Evolutionary conservation across 2,113 vertebrate genomes (phyloP).

Genomic region (Tamias sibiricus): DNA sequence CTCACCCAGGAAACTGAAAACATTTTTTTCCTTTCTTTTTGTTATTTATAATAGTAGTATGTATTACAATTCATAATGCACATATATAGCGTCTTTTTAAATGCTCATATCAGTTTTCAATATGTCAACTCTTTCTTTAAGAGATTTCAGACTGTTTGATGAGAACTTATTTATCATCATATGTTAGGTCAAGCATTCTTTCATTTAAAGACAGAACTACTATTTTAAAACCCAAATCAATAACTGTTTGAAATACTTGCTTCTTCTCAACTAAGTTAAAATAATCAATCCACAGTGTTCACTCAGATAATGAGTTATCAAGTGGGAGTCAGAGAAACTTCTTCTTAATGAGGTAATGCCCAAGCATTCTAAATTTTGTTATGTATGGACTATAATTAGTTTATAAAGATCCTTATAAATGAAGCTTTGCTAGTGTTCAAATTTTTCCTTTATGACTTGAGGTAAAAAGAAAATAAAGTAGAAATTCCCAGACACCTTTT

Average conservation of each 20-base stretch:
- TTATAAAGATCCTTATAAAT: conserved; percentile 14
- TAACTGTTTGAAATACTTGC: conserved; percentile 3
- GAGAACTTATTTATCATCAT: conserved; percentile 11
- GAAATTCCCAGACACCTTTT: neutral
- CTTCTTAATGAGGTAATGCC: neutral
- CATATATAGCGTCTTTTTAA: no score
- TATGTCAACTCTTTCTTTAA: conserved; percentile 10
- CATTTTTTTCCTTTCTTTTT: no score
- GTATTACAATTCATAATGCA: no score
- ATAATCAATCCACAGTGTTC: conserved; percentile 3
- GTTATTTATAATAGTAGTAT: no score
- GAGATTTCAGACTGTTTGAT: neutral
- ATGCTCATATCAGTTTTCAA: neutral
- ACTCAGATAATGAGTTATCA: conserved; percentile 39
- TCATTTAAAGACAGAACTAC: conserved; percentile 7
- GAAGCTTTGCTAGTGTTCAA: neutral
- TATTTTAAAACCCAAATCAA: conserved; percentile 53
- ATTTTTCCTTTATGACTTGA: conserved; percentile 32
- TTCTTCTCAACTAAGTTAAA: conserved; percentile 47
- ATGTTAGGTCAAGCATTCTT: neutral
- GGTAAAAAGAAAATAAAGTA: conserved; percentile 30
- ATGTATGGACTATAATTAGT: conserved; percentile 15
- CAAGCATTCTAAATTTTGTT: conserved; percentile 32
- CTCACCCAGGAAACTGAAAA: neutral
- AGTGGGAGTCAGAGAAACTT: conserved; percentile 7